Percentiles rank a stretch among this genome's conserved stretches.
phyloP scores from a whole-genome alignment of 2,113 vertebrate genomes.

The Columba janthina region DNA sequence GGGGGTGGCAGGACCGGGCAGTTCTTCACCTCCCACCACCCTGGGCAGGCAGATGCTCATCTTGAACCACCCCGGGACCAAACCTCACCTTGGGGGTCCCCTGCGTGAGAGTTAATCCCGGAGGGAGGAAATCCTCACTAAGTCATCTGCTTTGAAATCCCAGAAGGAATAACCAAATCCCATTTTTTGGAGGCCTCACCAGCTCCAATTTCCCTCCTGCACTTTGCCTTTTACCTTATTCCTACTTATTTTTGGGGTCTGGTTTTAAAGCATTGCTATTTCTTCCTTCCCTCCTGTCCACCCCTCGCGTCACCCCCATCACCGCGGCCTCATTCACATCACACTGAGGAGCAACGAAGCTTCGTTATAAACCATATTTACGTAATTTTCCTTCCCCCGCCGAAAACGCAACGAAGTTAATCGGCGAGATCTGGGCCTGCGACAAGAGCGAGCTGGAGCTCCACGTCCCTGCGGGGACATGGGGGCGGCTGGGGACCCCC shows the following conservation, averaged over 20 bases:
- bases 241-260: background rate
- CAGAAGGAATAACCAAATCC: background rate
- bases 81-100: background rate
- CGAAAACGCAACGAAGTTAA: background rate
- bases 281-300: background rate
- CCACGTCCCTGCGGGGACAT: fast-evolving
- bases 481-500: background rate
- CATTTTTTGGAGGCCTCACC: background rate
- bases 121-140: background rate
- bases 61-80: background rate
- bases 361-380: fast-evolving
- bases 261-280: fast-evolving
- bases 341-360: background rate
- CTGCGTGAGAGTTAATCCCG: background rate
- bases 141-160: background rate
- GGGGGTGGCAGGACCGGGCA: background rate
- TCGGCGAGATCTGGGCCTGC: background rate
- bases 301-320: background rate
- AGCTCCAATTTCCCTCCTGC: background rate
- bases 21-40: background rate
- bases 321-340: background rate
- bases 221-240: background rate
- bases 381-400: background rate
- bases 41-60: background rate
- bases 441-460: background rate